Evolutionary conservation across 2,888 invertebrate species (phyloP).

Genomic region (Argyresthia goedartella): DNA sequence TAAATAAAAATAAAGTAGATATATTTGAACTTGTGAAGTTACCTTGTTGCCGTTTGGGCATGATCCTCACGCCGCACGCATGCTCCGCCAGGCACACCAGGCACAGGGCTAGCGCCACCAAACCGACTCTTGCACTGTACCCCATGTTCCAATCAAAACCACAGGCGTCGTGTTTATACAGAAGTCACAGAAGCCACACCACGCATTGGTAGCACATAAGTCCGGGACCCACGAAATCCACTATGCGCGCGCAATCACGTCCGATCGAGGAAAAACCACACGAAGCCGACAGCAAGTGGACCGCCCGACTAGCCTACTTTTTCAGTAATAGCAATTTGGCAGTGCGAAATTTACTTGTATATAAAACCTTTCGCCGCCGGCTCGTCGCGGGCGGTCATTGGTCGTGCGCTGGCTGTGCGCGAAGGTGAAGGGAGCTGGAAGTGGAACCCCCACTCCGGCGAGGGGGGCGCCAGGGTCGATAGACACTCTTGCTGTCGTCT

Average conservation of each 20-base stretch:
- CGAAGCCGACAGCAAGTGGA: slow-evolving; percentile 46
- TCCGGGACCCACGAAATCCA: slow-evolving; percentile 26
- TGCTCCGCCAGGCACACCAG: slow-evolving; percentile 57
- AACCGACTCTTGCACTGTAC: slow-evolving; percentile 65
- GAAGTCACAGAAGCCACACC: slow-evolving; percentile 35
- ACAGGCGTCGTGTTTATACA: slow-evolving; percentile 14
- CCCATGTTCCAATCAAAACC: slow-evolving; percentile 34
- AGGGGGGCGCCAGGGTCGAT: slow-evolving; percentile 61
- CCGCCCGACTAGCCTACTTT: slow-evolving; percentile 74
- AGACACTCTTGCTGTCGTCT: slow-evolving; percentile 65
- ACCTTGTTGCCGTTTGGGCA: slow-evolving; percentile 72
- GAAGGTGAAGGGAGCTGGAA: slow-evolving; percentile 62
- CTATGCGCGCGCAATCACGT: slow-evolving; percentile 4
- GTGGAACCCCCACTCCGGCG: slow-evolving; percentile 32
- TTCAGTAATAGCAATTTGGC: slow-evolving; percentile 72
- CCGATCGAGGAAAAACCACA: slow-evolving; percentile 24
- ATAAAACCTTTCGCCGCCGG: slow-evolving; percentile 74
- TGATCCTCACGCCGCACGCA: slow-evolving; percentile 67
- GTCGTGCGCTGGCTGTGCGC: slow-evolving; percentile 42
- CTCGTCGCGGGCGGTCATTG: slow-evolving; percentile 62
- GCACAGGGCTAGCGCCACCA: slow-evolving; percentile 63
- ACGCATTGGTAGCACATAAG: slow-evolving; percentile 39
- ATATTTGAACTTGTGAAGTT: slow-evolving; percentile 16
- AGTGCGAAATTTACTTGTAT: slow-evolving; percentile 73
- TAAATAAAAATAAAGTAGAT: too few relatives aligned